These are phyloP conservation scores for Chydorus sphaericus DNA, from an alignment of 2,888 invertebrate genomes.

Conservation along the genomic window DNA sequence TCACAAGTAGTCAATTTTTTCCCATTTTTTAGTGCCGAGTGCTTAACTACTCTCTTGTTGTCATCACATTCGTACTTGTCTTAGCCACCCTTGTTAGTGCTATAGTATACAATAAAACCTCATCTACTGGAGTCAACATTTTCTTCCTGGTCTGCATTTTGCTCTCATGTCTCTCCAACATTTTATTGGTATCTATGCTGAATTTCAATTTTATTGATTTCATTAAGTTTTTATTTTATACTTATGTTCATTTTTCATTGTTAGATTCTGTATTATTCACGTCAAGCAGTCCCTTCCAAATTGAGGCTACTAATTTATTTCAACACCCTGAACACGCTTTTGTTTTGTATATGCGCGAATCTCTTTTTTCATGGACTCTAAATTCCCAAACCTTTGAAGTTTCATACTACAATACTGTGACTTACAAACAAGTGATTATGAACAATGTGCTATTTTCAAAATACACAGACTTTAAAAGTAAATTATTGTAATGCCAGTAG, in stretches of 20 bases:
- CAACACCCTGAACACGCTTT: constrained; percentile 27
- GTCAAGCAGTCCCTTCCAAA: constrained; percentile 27
- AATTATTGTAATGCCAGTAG: constrained; percentile 2
- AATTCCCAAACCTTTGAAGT: too few species aligned
- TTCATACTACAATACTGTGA: background rate
- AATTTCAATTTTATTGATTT: background rate
- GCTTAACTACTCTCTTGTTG: constrained; percentile 1
- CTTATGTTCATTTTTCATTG: constrained; percentile 11
- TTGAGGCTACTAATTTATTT: constrained; percentile 28
- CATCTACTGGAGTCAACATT: background rate
- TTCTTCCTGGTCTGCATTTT: constrained; percentile 11
- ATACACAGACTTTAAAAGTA: too few species aligned
- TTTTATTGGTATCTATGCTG: constrained; percentile 1
- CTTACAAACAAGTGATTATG: background rate
- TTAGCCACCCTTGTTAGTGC: constrained; percentile 9
- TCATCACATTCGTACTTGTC: constrained; percentile 9
- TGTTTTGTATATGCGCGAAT: constrained; percentile 27
- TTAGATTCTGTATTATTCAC: constrained; percentile 29
- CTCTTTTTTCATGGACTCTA: constrained; percentile 20
- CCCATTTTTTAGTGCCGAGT: too few species aligned
- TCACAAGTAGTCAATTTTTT: too few species aligned
- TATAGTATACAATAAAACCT: constrained; percentile 1
- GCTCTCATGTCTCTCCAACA: constrained; percentile 4
- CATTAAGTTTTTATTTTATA: background rate
- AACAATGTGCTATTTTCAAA: background rate